Conservation (phyloP, 2,113 vertebrate species). For the Hippolais icterina region DNA sequence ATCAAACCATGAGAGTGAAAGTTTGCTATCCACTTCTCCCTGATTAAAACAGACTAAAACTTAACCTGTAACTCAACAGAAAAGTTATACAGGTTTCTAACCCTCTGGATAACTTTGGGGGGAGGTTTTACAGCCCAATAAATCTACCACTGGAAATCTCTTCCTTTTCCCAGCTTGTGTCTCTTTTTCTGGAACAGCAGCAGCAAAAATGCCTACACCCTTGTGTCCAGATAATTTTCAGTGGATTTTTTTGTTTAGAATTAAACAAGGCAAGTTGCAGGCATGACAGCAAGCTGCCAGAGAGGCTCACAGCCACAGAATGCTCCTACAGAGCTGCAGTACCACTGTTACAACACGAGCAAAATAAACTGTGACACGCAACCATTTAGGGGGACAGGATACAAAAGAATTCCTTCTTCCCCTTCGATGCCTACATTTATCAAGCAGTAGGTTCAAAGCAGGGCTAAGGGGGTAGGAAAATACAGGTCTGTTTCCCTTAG, state of each 20-base stretch:
- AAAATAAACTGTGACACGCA: neutral
- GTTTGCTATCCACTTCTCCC: neutral
- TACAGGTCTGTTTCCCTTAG: neutral
- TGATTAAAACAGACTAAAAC: neutral
- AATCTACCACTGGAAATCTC: neutral
- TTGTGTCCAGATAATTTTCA: neutral
- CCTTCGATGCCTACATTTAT: neutral
- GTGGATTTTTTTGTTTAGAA: neutral
- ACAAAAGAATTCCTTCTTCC: neutral
- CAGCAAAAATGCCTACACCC: neutral
- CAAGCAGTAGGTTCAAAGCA: neutral
- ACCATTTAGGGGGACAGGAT: neutral
- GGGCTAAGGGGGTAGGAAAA: neutral
- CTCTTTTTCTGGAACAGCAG: neutral
- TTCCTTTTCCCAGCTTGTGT: neutral
- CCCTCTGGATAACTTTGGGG: neutral
- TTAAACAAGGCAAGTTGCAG: conserved; percentile 8
- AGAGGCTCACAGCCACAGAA: neutral
- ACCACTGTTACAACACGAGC: neutral
- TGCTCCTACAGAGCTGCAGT: neutral
- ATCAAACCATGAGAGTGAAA: neutral
- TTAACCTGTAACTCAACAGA: neutral
- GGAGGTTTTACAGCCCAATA: neutral
- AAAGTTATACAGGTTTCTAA: neutral
- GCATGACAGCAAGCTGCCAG: neutral